Conservation (phyloP, 2,797 vertebrate genomes). For the Sebastes hubbsi region DNA sequence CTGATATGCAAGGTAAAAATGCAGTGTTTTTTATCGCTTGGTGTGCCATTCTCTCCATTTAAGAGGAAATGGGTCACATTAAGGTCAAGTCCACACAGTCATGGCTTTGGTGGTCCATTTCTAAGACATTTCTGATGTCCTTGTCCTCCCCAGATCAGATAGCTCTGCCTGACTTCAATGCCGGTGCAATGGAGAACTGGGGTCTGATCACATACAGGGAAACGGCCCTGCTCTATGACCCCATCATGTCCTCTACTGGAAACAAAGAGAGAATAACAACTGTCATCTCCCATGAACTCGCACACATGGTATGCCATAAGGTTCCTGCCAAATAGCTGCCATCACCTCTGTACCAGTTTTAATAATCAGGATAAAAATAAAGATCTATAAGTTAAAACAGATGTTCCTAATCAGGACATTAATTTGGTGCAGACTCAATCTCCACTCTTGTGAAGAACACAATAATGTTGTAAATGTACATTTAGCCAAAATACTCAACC, state of each 20-base stretch:
- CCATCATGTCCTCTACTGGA: constrained; percentile 77
- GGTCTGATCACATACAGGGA: constrained; percentile 94
- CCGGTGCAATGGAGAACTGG: constrained; percentile 97
- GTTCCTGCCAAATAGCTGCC: background rate
- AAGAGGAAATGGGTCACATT: background rate
- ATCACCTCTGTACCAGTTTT: background rate
- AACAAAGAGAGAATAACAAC: constrained; percentile 88
- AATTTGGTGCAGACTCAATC: background rate
- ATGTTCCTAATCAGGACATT: background rate
- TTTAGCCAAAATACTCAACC: background rate
- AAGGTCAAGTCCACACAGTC: background rate
- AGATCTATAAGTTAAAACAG: background rate
- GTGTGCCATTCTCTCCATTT: background rate
- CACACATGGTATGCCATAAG: constrained; percentile 88
- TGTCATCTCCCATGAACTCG: constrained; percentile 89
- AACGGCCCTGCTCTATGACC: constrained; percentile 84
- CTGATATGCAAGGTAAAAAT: background rate
- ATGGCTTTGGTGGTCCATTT: background rate
- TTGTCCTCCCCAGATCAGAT: constrained; percentile 86
- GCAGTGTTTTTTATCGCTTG: too few relatives aligned
- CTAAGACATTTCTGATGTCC: background rate
- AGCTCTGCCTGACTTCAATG: constrained; percentile 89
- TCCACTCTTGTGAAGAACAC: background rate
- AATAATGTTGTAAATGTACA: background rate
- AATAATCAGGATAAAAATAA: background rate